These are phyloP conservation scores for Drosophila neonasuta DNA, from an alignment of 2,888 invertebrate species.

Conservation along the genomic window DNA sequence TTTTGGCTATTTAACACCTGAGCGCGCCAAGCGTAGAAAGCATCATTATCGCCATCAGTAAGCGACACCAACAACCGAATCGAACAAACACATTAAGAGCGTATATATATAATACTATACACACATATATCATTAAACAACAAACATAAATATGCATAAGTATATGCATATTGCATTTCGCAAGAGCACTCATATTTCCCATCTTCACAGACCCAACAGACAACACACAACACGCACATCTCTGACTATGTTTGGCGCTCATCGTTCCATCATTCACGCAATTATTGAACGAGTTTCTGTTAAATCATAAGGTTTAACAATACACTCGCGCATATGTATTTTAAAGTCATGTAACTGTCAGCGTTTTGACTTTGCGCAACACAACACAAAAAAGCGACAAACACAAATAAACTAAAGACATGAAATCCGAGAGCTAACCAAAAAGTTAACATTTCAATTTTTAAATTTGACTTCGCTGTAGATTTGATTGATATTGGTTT, in stretches of 20 bases:
- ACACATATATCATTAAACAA: slow-evolving; percentile 23
- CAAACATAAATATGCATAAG: slow-evolving; percentile 30
- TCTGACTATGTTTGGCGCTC: slow-evolving; percentile 8
- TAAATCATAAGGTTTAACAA: slow-evolving; percentile 65
- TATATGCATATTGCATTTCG: slow-evolving; percentile 55
- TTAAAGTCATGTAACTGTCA: slow-evolving; percentile 72
- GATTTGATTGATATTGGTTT: slow-evolving; percentile 66
- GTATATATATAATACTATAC: slow-evolving; percentile 12
- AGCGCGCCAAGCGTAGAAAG: slow-evolving; percentile 51
- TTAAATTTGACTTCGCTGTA: slow-evolving; percentile 24
- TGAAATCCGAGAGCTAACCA: slow-evolving; percentile 40
- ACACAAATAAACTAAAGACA: slow-evolving; percentile 30
- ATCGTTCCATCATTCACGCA: slow-evolving; percentile 67
- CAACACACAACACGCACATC: slow-evolving; percentile 52
- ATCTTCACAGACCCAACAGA: not conserved
- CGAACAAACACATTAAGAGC: slow-evolving; percentile 26
- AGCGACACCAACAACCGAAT: slow-evolving; percentile 18
- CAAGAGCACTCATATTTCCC: slow-evolving; percentile 43
- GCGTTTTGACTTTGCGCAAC: slow-evolving; percentile 26
- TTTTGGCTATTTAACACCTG: slow-evolving; percentile 68
- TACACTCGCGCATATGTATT: slow-evolving; percentile 24
- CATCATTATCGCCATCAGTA: slow-evolving; percentile 34
- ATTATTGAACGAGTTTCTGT: slow-evolving; percentile 72
- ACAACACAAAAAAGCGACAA: slow-evolving; percentile 32
- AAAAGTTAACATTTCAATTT: slow-evolving; percentile 66